Evolutionary conservation across 2,113 vertebrate genomes (phyloP), one percentile per base, ranked within the genome.

Genomic region (Trinectes maculatus): DNA sequence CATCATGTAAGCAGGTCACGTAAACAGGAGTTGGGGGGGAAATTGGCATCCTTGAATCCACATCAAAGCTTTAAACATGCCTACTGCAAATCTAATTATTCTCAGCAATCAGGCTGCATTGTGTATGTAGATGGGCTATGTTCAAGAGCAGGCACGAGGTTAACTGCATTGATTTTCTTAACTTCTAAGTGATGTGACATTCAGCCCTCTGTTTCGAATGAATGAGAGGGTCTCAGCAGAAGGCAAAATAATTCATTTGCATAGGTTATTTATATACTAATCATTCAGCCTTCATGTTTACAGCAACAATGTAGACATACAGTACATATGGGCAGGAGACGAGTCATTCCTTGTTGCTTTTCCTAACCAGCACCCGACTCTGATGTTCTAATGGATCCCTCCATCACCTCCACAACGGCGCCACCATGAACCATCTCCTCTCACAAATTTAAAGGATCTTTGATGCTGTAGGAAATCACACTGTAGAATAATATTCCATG

Each of bases 71-170:
- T 71, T 44, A 63, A 52, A 51, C 22, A 21, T 31, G 51, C 6
- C 18, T 37, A 36, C 18, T 2, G n/a, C 61, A 59, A 59, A 82
- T 74, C 26, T 8, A 43, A 64, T 67, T 68, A 24, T 56, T 68
- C 51, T 40, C 16, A 46, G 57, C 34, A 7, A 34, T 68, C 26
- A 29, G 21, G 12, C 26, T 33, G 21, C 8, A 62, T 36, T 16
- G 40, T 26, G 21, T 15, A 62, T 60, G 8, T 54, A 31, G 59
- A 59, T 56, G 7, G 36, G 29, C 15, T 67, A 3, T 42, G 0
- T n/a, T n/a, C 8, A 16, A 39, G 29, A 15, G 10, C 28, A 39
- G n/a, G 36, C 8, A 33, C 48, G 37, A 8, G 43, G 47, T 59
- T 43, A 3, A 60, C 24, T 31, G 1, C 36, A 61, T 53, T 18